Percentiles rank a stretch among this genome's conserved stretches.
Evolutionary conservation across 2,888 invertebrate species (phyloP).

Genomic region (Drosophila ezoana): DNA sequence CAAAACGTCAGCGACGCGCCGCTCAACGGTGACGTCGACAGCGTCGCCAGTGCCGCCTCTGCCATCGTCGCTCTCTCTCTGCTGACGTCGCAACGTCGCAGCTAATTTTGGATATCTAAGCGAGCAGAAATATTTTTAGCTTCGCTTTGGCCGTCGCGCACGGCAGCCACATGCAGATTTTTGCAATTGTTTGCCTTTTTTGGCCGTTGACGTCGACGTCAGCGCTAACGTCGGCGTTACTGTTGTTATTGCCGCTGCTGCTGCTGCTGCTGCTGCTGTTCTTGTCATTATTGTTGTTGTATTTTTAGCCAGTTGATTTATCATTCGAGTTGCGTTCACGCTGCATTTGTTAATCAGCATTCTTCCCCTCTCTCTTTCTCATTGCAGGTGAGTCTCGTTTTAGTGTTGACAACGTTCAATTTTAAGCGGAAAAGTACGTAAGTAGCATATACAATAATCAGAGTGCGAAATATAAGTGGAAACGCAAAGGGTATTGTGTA

Average conservation of each 20-base stretch:
- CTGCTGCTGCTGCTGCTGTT: slow-evolving; percentile 32
- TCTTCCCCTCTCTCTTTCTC: slow-evolving; percentile 35
- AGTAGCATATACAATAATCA: slow-evolving; percentile 44
- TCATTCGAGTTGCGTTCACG: slow-evolving; percentile 69
- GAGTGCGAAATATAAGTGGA: slow-evolving; percentile 4
- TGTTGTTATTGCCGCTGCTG: slow-evolving; percentile 17
- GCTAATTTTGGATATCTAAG: slow-evolving; percentile 79
- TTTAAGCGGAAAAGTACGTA: slow-evolving; percentile 41
- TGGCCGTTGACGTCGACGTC: slow-evolving; percentile 50
- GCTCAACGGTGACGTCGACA: slow-evolving; percentile 64
- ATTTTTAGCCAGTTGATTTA: slow-evolving; percentile 76
- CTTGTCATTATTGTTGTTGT: slow-evolving; percentile 51
- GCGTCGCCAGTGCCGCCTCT: slow-evolving; percentile 34
- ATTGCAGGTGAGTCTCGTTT: slow-evolving; percentile 67
- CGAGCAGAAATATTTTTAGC: slow-evolving; percentile 76
- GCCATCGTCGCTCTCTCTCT: slow-evolving; percentile 11
- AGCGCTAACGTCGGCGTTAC: neutral
- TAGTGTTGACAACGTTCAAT: slow-evolving; percentile 12
- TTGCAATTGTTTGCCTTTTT: slow-evolving; percentile 80
- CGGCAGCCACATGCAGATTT: slow-evolving; percentile 73
- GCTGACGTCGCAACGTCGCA: slow-evolving; percentile 60
- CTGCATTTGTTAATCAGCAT: slow-evolving; percentile 68
- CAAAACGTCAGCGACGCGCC: slow-evolving; percentile 34
- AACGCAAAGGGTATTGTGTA: neutral
- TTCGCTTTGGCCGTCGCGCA: slow-evolving; percentile 48